Percentiles rank a stretch among this genome's conserved stretches.
Conservation (phyloP, 1,140 invertebrate genomes). For the Zaprionus ornatus region DNA sequence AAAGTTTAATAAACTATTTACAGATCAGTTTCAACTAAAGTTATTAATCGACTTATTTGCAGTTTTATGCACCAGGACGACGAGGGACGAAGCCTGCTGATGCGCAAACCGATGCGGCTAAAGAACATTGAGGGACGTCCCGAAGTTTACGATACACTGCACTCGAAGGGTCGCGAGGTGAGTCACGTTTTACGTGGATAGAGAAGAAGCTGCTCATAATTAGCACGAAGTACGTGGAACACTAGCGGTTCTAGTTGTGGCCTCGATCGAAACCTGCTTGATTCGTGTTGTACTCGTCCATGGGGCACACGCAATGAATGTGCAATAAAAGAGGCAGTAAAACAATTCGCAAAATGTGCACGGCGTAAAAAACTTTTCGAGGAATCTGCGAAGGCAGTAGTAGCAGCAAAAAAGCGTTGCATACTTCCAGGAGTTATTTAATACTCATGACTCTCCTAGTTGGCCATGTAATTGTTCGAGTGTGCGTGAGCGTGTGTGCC, state of each 20-base stretch:
- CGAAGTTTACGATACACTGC: slow-evolving; percentile 87
- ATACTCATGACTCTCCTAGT: slow-evolving; percentile 69
- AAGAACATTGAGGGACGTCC: slow-evolving; percentile 86
- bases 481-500: slow-evolving; percentile 25
- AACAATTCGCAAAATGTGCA: slow-evolving; percentile 63
- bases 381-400: slow-evolving; percentile 32
- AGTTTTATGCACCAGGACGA: slow-evolving; percentile 81
- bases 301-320: slow-evolving; percentile 43
- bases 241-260: not conserved
- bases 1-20: not conserved
- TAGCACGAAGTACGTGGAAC: slow-evolving; percentile 29
- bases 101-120: slow-evolving; percentile 86
- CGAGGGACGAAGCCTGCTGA: slow-evolving; percentile 77
- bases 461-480: slow-evolving; percentile 71
- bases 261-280: not conserved
- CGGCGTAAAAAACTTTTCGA: slow-evolving; percentile 48
- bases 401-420: slow-evolving; percentile 49
- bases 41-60: slow-evolving; percentile 24
- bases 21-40: not conserved
- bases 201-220: slow-evolving; percentile 40
- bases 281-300: slow-evolving; percentile 12
- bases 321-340: slow-evolving; percentile 73
- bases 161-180: slow-evolving; percentile 86
- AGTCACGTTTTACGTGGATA: slow-evolving; percentile 57
- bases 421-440: slow-evolving; percentile 78